phyloP scores from a whole-genome alignment of 2,888 invertebrate genomes.

The Allophyes oxyacanthae region DNA sequence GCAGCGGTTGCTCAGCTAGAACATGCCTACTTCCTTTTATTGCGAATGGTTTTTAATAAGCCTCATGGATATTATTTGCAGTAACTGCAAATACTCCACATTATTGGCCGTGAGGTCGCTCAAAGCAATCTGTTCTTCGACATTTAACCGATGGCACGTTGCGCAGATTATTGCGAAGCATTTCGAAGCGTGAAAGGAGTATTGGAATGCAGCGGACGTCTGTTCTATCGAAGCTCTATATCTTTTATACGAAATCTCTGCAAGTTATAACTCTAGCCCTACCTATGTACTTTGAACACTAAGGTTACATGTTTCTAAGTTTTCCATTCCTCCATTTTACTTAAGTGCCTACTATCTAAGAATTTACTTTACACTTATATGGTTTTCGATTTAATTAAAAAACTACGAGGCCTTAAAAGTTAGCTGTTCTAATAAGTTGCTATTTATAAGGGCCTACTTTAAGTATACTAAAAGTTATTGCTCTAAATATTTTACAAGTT shows the following conservation, averaged over 20 bases:
- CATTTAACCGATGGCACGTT: conserved; percentile 72
- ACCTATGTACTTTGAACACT: no score
- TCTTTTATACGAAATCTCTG: conserved; percentile 44
- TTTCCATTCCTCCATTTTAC: no score
- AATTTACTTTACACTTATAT: no score
- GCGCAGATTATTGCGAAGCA: conserved; percentile 71
- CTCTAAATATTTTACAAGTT: no score
- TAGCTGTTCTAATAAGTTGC: no score
- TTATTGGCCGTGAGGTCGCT: conserved; percentile 44
- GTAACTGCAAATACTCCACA: conserved; percentile 33
- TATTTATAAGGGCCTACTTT: no score
- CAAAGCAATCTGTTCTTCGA: conserved; percentile 63
- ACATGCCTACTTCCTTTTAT: conserved; percentile 28
- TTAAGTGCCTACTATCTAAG: no score
- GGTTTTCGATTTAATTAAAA: no score
- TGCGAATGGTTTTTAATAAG: conserved; percentile 40
- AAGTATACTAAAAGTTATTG: no score
- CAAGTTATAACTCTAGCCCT: conserved; percentile 5
- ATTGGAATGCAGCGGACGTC: conserved; percentile 76
- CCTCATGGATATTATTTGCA: conserved; percentile 40
- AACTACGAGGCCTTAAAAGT: no score
- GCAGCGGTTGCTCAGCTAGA: conserved; percentile 36
- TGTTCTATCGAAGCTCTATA: conserved; percentile 53
- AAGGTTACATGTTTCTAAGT: no score
- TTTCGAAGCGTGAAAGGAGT: conserved; percentile 78